phyloP scores from a whole-genome alignment of 2,888 invertebrate genomes.

The Poecilus cupreus region DNA sequence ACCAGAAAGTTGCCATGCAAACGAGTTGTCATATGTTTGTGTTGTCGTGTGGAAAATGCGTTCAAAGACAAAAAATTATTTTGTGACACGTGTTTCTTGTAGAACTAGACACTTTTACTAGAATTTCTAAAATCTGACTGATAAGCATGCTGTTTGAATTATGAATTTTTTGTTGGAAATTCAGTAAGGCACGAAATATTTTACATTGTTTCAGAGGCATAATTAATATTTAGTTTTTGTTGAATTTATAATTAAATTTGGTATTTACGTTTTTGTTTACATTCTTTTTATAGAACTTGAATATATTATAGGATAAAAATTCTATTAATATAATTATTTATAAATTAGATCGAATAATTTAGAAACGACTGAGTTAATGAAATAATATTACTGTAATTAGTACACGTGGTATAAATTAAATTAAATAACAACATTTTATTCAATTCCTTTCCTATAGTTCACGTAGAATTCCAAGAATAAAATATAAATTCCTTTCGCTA shows the following conservation, averaged over 20 bases:
- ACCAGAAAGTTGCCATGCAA: constrained; percentile 54
- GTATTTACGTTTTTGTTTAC: neutral
- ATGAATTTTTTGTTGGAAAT: neutral
- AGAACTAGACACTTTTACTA: neutral
- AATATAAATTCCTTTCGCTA: too few species aligned
- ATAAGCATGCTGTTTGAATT: neutral
- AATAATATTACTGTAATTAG: neutral
- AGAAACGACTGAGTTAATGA: neutral
- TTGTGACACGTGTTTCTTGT: neutral
- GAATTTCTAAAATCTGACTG: constrained; percentile 5
- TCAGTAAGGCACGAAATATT: neutral
- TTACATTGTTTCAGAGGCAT: neutral
- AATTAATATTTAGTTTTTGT: neutral
- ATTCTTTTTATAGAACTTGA: neutral
- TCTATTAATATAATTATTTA: neutral
- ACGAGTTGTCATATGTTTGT: constrained; percentile 31
- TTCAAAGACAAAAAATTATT: neutral
- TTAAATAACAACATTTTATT: neutral
- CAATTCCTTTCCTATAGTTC: too few species aligned
- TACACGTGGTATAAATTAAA: neutral
- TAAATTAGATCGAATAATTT: neutral
- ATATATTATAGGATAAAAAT: too few species aligned
- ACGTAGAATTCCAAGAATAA: too few species aligned
- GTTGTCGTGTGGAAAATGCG: constrained; percentile 9
- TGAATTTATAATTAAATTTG: constrained; percentile 12